phyloP scores from a whole-genome alignment of 2,113 vertebrate genomes.

The Xiphophorus maculatus region DNA sequence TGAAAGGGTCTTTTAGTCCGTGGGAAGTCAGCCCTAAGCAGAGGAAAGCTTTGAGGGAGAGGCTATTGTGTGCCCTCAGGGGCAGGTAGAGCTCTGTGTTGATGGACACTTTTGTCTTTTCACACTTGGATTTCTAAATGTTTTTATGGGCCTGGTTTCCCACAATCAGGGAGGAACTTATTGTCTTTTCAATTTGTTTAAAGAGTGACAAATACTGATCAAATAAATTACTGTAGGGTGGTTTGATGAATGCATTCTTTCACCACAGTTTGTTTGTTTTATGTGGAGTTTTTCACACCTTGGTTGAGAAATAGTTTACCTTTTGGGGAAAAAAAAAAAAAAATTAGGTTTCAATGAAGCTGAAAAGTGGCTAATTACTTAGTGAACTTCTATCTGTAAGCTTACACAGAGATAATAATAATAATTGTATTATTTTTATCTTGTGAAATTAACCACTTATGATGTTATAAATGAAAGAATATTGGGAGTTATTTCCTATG shows the following conservation, averaged over 20 bases:
- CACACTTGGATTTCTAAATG: conserved; percentile 60
- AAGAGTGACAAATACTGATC: neutral
- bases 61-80: conserved; percentile 66
- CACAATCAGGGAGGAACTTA: conserved; percentile 12
- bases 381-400: neutral
- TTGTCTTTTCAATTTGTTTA: neutral
- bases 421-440: neutral
- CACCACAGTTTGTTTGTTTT: neutral
- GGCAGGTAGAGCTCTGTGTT: conserved; percentile 67
- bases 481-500: neutral
- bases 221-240: neutral
- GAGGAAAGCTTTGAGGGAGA: conserved; percentile 60
- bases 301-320: conserved; percentile 1
- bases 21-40: conserved; percentile 71
- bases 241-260: neutral
- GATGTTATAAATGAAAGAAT: neutral
- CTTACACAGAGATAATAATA: neutral
- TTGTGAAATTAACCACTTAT: neutral
- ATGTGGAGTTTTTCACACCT: neutral
- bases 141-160: conserved; percentile 55
- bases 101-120: conserved; percentile 68
- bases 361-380: neutral
- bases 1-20: conserved; percentile 73
- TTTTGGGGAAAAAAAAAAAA: neutral
- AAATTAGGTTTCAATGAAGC: neutral